These are phyloP conservation scores for Collichthys lucidus DNA, from an alignment of 2,113 vertebrate genomes.

Conservation along the genomic window DNA sequence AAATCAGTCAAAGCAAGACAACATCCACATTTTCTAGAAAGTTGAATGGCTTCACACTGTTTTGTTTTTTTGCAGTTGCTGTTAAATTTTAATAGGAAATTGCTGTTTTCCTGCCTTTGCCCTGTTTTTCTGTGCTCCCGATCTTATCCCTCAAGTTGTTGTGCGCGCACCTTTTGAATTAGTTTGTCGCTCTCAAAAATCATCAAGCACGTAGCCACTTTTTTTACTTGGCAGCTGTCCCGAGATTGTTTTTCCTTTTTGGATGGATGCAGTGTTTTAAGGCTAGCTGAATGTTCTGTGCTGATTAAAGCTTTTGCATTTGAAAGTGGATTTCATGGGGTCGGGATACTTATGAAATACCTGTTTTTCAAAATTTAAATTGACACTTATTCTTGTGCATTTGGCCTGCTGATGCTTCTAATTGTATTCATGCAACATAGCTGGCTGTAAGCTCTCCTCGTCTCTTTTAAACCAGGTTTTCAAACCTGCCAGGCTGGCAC, in stretches of 20 bases:
- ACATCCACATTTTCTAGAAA: constrained; percentile 27
- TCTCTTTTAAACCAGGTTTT: constrained; percentile 31
- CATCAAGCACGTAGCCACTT: constrained; percentile 20
- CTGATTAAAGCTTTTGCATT: constrained; percentile 30
- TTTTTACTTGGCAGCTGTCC: constrained; percentile 53
- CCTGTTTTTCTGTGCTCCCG: constrained; percentile 48
- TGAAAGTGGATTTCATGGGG: constrained; percentile 32
- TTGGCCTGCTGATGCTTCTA: constrained; percentile 33
- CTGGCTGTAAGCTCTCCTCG: constrained; percentile 29
- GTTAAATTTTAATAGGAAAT: constrained; percentile 61
- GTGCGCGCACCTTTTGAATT: constrained; percentile 51
- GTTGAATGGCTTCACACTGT: constrained; percentile 17
- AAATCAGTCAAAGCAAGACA: constrained; percentile 40
- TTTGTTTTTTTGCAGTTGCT: constrained; percentile 6
- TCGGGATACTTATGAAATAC: neutral
- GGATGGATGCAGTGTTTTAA: constrained; percentile 45
- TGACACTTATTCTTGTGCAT: constrained; percentile 12
- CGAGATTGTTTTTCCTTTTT: constrained; percentile 44
- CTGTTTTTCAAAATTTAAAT: constrained; percentile 26
- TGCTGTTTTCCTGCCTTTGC: constrained; percentile 55
- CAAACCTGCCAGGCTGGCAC: constrained; percentile 18
- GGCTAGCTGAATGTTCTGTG: constrained; percentile 2
- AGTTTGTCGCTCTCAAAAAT: constrained; percentile 50
- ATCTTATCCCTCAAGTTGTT: constrained; percentile 58
- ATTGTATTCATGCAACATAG: constrained; percentile 20